Conservation (phyloP, 1,140 invertebrate genomes). For the Pogonus chalceus region DNA sequence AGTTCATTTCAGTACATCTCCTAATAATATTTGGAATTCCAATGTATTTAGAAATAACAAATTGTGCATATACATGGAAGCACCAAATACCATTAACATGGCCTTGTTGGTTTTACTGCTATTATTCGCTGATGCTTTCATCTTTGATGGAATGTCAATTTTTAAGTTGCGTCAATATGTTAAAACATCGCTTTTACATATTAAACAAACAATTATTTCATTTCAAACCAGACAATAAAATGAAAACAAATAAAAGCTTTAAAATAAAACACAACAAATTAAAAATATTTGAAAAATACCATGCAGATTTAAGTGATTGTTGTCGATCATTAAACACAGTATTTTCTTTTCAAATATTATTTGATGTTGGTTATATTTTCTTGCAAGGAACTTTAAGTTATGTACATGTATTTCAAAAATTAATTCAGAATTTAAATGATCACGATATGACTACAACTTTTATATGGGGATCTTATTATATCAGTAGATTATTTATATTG, state of each 20-base stretch:
- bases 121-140: neutral
- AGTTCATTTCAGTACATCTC: too few species aligned
- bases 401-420: neutral
- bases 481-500: neutral
- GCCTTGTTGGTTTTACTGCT: neutral
- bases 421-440: neutral
- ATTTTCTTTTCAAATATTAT: neutral
- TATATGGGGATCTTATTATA: neutral
- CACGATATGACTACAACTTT: neutral
- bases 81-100: neutral
- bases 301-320: neutral
- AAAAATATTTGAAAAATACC: neutral
- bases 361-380: neutral
- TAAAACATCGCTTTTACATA: neutral
- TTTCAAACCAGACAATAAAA: neutral
- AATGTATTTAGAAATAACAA: too few species aligned
- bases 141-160: slow-evolving; percentile 1
- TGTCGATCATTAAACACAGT: neutral
- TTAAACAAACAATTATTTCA: neutral
- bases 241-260: neutral
- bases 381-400: neutral
- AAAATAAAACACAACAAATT: neutral
- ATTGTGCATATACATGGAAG: neutral
- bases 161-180: neutral
- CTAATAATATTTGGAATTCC: too few species aligned